These are phyloP conservation scores for Achroia grisella DNA, from an alignment of 1,140 invertebrate species.

Conservation along the genomic window DNA sequence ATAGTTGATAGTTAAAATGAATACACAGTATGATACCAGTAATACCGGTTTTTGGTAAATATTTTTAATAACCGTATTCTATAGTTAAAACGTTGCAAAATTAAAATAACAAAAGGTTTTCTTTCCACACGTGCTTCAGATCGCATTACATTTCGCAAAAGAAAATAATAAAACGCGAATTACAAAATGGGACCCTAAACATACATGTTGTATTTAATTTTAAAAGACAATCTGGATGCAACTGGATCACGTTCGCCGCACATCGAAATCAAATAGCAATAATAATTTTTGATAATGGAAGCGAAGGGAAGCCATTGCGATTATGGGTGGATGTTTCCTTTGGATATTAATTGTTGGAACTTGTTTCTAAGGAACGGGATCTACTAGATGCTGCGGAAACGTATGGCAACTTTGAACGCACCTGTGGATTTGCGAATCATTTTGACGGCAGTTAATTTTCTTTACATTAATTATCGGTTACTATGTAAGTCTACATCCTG, in stretches of 20 bases:
- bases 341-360: slow-evolving; percentile 51
- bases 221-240: slow-evolving; percentile 52
- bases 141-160: slow-evolving; percentile 49
- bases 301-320: slow-evolving; percentile 51
- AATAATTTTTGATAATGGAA: slow-evolving; percentile 65
- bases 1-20: neutral
- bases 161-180: slow-evolving; percentile 30
- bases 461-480: slow-evolving; percentile 48
- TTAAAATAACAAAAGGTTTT: slow-evolving; percentile 50
- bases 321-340: slow-evolving; percentile 67
- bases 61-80: neutral
- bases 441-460: slow-evolving; percentile 43
- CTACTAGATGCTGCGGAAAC: slow-evolving; percentile 51
- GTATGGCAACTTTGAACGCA: slow-evolving; percentile 20
- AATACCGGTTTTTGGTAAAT: neutral
- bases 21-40: neutral
- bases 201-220: slow-evolving; percentile 53
- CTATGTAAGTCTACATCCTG: slow-evolving; percentile 43
- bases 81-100: slow-evolving; percentile 23
- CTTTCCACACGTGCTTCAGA: slow-evolving; percentile 51
- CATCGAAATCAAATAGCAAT: slow-evolving; percentile 58
- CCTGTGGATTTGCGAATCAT: slow-evolving; percentile 53
- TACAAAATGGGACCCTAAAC: slow-evolving; percentile 27
- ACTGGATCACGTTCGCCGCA: slow-evolving; percentile 52
- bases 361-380: slow-evolving; percentile 42